phyloP scores from a whole-genome alignment of 2,113 vertebrate species.

The Oceanites oceanicus region DNA sequence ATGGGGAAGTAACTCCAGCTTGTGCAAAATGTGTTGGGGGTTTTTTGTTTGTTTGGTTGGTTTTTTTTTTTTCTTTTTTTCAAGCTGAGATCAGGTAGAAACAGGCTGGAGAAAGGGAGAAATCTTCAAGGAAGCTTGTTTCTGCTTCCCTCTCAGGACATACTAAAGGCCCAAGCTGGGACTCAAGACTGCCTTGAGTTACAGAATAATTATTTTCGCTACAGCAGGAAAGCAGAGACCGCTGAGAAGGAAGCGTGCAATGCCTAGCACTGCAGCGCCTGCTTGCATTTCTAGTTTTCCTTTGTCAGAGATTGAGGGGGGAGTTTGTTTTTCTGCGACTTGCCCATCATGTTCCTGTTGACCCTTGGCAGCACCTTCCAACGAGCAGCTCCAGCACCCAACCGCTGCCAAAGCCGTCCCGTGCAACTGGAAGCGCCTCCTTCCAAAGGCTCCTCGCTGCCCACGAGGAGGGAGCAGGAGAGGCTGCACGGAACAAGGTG shows the following conservation, averaged over 20 bases:
- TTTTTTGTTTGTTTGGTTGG: too few relatives aligned
- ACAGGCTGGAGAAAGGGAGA: not conserved
- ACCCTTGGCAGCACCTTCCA: not conserved
- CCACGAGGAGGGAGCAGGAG: not conserved
- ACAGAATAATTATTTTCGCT: not conserved
- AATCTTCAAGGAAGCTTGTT: not conserved
- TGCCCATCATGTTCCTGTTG: not conserved
- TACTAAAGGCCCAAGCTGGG: not conserved
- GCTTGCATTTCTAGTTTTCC: not conserved
- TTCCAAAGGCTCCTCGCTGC: not conserved
- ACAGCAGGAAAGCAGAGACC: not conserved
- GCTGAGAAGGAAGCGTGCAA: accelerated
- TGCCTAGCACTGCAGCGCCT: not conserved
- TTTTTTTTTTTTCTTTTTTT: too few relatives aligned
- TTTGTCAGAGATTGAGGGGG: not conserved
- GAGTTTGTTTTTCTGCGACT: not conserved
- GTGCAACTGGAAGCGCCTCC: not conserved
- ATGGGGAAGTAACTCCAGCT: not conserved
- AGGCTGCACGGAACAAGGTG: not conserved
- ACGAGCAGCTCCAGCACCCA: accelerated
- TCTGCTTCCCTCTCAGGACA: not conserved
- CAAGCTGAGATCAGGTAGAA: not conserved
- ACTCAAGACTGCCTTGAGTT: not conserved
- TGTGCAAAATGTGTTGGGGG: not conserved
- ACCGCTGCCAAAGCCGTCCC: accelerated